Evolutionary conservation across 2,113 vertebrate species (phyloP).

Genomic region (Tympanuchus pallidicinctus): DNA sequence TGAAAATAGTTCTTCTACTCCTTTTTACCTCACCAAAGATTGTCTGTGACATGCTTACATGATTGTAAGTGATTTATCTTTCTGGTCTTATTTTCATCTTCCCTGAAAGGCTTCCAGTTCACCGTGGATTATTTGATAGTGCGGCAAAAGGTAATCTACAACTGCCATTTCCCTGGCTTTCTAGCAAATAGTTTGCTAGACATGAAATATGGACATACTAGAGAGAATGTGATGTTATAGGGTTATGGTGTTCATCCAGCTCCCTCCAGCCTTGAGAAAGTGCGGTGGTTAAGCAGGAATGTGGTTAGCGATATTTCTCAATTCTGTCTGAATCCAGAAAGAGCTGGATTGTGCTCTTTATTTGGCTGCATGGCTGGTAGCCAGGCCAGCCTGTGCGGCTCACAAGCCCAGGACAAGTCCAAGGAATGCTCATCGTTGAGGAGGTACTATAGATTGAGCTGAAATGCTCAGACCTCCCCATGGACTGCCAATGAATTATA

Average conservation of each 20-base stretch:
- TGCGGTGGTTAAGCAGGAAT: background rate
- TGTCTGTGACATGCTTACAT: slow-evolving; percentile 1
- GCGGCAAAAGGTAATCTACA: background rate
- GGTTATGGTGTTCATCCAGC: background rate
- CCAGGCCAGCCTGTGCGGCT: background rate
- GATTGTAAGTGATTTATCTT: slow-evolving; percentile 30
- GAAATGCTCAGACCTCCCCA: background rate
- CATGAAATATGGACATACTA: background rate
- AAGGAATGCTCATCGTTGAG: accelerated
- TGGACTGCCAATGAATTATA: accelerated
- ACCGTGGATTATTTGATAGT: slow-evolving; percentile 25
- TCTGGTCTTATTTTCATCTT: slow-evolving; percentile 39
- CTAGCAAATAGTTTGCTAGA: background rate
- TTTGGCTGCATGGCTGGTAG: background rate
- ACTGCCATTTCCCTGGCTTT: background rate
- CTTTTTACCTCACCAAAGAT: background rate
- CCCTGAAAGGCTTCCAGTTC: slow-evolving; percentile 31
- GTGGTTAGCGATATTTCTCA: background rate
- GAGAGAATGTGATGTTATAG: background rate
- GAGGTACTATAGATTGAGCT: accelerated
- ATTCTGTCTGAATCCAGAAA: background rate
- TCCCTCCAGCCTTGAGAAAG: background rate
- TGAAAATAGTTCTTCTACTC: background rate
- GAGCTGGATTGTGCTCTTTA: background rate
- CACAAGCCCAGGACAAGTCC: background rate